Percentiles rank a stretch among this genome's conserved stretches.
Evolutionary conservation across 2,888 invertebrate genomes (phyloP).

Genomic region (Philonicus albiceps): DNA sequence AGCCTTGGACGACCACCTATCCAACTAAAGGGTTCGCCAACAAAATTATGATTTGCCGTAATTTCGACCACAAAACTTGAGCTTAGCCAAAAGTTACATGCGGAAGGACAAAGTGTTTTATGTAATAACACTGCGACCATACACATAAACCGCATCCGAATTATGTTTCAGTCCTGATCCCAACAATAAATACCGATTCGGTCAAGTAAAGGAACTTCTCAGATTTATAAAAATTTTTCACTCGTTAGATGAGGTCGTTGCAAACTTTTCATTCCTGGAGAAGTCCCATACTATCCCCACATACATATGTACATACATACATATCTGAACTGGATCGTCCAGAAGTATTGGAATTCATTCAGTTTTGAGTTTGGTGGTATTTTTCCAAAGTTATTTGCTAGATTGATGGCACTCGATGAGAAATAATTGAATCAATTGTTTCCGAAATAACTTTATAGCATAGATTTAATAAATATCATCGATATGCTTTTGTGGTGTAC

Average conservation of each 20-base stretch:
- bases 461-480: not conserved
- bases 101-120: not conserved
- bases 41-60: not conserved
- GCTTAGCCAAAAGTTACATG: not conserved
- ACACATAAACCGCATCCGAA: not conserved
- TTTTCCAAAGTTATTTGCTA: not conserved
- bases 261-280: not conserved
- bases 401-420: not conserved
- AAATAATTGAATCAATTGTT: not conserved
- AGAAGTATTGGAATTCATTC: not conserved
- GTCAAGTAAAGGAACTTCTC: not conserved
- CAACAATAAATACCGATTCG: not conserved
- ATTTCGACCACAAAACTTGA: not conserved
- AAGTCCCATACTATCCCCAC: not conserved
- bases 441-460: not conserved
- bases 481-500: not conserved
- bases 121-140: not conserved
- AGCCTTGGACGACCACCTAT: not conserved
- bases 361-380: not conserved
- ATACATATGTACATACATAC: no score
- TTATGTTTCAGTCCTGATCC: not conserved
- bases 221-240: not conserved
- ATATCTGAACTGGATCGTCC: not conserved
- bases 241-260: not conserved
- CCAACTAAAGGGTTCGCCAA: not conserved